These are phyloP conservation scores for Glomeris maerens DNA, from an alignment of 1,140 invertebrate species.

Conservation along the genomic window DNA sequence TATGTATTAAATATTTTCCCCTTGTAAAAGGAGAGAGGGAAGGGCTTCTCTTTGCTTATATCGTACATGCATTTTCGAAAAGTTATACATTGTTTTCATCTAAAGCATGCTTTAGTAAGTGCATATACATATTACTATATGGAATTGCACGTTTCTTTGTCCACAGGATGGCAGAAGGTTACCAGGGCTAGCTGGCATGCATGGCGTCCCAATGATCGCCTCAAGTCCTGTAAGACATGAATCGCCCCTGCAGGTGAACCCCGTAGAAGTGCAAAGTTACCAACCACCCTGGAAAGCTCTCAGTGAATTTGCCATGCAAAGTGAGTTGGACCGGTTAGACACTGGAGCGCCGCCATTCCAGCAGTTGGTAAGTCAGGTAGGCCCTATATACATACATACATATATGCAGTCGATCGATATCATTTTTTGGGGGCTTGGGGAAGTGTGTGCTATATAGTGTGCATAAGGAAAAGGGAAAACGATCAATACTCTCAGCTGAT, in stretches of 20 bases:
- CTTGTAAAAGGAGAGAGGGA: too few relatives aligned
- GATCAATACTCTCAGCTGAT: too few relatives aligned
- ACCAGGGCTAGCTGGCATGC: conserved; percentile 68
- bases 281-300: conserved; percentile 95
- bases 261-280: conserved; percentile 84
- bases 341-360: conserved; percentile 81
- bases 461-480: too few relatives aligned
- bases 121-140: conserved; percentile 17
- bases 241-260: conserved; percentile 65
- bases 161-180: conserved; percentile 80
- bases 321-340: conserved; percentile 73
- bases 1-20: not conserved
- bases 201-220: conserved; percentile 93
- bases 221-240: conserved; percentile 86
- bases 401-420: too few relatives aligned
- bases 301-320: conserved; percentile 84
- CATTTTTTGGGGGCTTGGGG: too few relatives aligned
- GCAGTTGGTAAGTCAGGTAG: conserved; percentile 86
- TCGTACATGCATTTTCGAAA: not conserved
- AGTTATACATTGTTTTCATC: conserved; percentile 7
- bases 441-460: too few relatives aligned
- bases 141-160: conserved; percentile 28
- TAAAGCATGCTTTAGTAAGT: too few relatives aligned
- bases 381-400: too few relatives aligned
- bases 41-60: too few relatives aligned